Evolutionary conservation across 2,888 invertebrate species (phyloP).

Genomic region (Pammene fasciana): DNA sequence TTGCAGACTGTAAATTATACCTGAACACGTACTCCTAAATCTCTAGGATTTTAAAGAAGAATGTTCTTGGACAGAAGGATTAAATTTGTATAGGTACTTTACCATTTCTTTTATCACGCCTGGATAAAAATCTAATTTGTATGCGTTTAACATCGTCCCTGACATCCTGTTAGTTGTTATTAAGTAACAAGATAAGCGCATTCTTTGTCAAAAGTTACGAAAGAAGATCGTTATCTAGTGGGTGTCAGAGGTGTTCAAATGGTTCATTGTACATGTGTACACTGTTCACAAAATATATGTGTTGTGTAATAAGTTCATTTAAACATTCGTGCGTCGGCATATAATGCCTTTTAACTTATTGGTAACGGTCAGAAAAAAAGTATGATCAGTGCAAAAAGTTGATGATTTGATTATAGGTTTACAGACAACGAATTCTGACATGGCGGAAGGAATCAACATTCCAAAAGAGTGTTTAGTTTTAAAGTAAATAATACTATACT

Average conservation of each 20-base stretch:
- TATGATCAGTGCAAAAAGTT: slow-evolving; percentile 17
- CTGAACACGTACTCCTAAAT: too few species aligned
- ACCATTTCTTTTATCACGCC: not conserved
- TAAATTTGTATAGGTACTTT: too few species aligned
- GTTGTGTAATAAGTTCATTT: not conserved
- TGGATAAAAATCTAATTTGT: slow-evolving; percentile 20
- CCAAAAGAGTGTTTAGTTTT: slow-evolving; percentile 18
- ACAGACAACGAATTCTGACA: slow-evolving; percentile 5
- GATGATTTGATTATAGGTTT: slow-evolving; percentile 23
- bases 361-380: slow-evolving; percentile 13
- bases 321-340: slow-evolving; percentile 8
- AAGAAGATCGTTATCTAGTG: slow-evolving; percentile 66
- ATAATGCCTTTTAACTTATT: not conserved
- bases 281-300: slow-evolving; percentile 10
- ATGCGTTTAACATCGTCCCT: slow-evolving; percentile 20
- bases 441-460: slow-evolving; percentile 12
- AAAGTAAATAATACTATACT: not conserved
- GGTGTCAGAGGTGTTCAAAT: slow-evolving; percentile 62
- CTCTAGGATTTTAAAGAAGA: too few species aligned
- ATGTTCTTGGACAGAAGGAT: too few species aligned
- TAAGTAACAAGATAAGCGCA: slow-evolving; percentile 37
- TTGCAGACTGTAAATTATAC: too few species aligned
- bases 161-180: slow-evolving; percentile 33
- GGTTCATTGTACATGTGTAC: slow-evolving; percentile 43
- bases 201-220: slow-evolving; percentile 49